phyloP scores from a whole-genome alignment of 2,888 invertebrate genomes.

The Eupithecia pulchellata region DNA sequence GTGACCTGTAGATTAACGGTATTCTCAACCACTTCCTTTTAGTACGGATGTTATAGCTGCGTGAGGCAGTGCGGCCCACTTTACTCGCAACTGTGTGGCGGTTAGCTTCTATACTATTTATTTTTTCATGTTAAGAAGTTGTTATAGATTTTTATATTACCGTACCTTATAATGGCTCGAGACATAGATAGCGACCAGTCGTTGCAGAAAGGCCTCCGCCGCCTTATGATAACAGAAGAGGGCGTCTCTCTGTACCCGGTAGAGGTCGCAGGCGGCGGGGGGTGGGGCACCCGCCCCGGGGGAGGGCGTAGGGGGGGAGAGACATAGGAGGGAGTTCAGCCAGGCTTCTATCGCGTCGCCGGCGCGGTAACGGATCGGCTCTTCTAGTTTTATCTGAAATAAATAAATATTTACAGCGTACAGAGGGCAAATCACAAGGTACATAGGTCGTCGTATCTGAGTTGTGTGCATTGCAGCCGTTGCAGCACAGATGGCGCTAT shows the following conservation, averaged over 20 bases:
- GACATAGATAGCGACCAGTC: slow-evolving; percentile 96
- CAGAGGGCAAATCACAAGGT: too few relatives aligned
- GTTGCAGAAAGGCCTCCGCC: slow-evolving; percentile 95
- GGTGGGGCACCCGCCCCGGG: slow-evolving; percentile 94
- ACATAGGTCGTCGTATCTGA: too few relatives aligned
- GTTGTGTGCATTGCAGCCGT: too few relatives aligned
- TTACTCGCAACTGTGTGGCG: too few relatives aligned
- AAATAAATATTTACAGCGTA: not conserved
- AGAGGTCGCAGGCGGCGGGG: slow-evolving; percentile 95
- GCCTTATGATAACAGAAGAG: slow-evolving; percentile 98
- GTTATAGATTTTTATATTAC: not conserved
- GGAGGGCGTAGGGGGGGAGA: slow-evolving; percentile 91
- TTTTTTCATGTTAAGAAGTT: too few relatives aligned
- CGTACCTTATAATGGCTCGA: slow-evolving; percentile 98
- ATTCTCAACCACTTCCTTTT: too few relatives aligned
- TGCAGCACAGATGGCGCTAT: too few relatives aligned
- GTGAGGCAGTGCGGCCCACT: too few relatives aligned
- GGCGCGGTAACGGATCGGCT: slow-evolving; percentile 96
- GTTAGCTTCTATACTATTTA: too few relatives aligned
- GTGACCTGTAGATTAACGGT: too few relatives aligned
- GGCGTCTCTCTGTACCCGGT: slow-evolving; percentile 94
- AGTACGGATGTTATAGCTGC: too few relatives aligned
- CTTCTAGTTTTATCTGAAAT: slow-evolving; percentile 91
- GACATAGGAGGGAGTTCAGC: slow-evolving; percentile 95
- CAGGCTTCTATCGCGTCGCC: slow-evolving; percentile 96